Conservation (phyloP, 1,140 invertebrate genomes). For the Gryon sp. region DNA sequence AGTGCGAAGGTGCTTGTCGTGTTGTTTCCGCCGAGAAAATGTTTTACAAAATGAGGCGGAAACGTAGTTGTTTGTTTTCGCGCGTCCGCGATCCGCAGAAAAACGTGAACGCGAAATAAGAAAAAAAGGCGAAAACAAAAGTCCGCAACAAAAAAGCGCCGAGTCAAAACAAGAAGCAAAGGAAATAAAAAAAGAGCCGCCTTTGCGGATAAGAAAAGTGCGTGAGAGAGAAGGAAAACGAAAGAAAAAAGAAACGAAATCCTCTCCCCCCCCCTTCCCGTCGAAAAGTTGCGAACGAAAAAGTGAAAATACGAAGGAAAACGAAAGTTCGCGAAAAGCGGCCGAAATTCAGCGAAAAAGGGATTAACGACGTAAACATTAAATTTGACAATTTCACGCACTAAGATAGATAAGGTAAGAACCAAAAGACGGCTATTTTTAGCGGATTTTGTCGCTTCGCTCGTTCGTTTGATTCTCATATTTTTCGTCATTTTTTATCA, state of each 20-base stretch:
- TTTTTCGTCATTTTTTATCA: conserved; percentile 1
- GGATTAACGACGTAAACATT: background rate
- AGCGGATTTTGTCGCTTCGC: conserved; percentile 20
- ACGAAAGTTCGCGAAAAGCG: too few relatives aligned
- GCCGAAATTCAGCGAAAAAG: too few relatives aligned
- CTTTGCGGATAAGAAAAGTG: too few relatives aligned
- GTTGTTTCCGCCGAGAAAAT: conserved; percentile 67
- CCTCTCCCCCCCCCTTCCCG: too few relatives aligned
- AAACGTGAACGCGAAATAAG: conserved; percentile 31
- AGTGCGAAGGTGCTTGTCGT: conserved; percentile 67
- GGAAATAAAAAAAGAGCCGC: too few relatives aligned
- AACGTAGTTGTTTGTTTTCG: conserved; percentile 62
- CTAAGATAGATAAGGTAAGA: conserved; percentile 36
- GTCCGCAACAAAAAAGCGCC: conserved; percentile 56
- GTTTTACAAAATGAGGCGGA: conserved; percentile 75
- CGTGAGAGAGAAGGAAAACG: too few relatives aligned
- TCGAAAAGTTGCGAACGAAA: too few relatives aligned
- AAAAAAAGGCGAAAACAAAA: conserved; percentile 6
- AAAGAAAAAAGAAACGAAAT: too few relatives aligned
- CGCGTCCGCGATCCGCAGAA: conserved; percentile 45
- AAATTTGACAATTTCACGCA: background rate
- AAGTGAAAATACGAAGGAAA: too few relatives aligned
- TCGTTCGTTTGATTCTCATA: conserved; percentile 4
- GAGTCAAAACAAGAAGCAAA: too few relatives aligned
- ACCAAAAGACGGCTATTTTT: conserved; percentile 32